These are phyloP conservation scores for Meandrusa payeni DNA, from an alignment of 2,888 invertebrate species.

Conservation along the genomic window DNA sequence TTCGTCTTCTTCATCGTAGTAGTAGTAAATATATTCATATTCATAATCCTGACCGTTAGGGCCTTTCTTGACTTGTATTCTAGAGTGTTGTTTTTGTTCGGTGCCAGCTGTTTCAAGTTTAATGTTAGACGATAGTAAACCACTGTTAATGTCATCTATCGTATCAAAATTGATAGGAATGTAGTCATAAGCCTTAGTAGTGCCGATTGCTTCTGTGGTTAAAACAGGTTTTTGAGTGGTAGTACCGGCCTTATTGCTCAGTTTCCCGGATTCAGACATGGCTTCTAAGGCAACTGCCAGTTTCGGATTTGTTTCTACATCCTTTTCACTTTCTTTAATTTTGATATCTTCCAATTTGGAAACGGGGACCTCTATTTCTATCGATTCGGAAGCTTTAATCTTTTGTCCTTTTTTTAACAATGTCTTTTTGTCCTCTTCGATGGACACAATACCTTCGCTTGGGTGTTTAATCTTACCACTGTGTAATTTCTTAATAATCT, in stretches of 20 bases:
- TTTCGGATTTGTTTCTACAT: slow-evolving; percentile 65
- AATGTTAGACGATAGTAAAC: slow-evolving; percentile 71
- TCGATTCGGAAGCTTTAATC: slow-evolving; percentile 60
- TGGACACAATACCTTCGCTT: slow-evolving; percentile 68
- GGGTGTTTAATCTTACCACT: slow-evolving; percentile 61
- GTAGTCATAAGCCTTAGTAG: slow-evolving; percentile 62
- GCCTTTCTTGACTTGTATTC: slow-evolving; percentile 92
- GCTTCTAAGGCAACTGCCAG: slow-evolving; percentile 69
- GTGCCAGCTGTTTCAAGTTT: slow-evolving; percentile 83
- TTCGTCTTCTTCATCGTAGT: slow-evolving; percentile 91
- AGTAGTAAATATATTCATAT: slow-evolving; percentile 95
- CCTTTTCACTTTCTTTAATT: slow-evolving; percentile 74
- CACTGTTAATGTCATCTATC: slow-evolving; percentile 73
- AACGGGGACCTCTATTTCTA: slow-evolving; percentile 71
- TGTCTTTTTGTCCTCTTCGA: slow-evolving; percentile 70
- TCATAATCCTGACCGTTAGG: slow-evolving; percentile 95
- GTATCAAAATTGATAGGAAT: slow-evolving; percentile 73
- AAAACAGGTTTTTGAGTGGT: slow-evolving; percentile 80
- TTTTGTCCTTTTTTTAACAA: slow-evolving; percentile 59
- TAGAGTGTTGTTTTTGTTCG: slow-evolving; percentile 85
- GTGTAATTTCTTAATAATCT: slow-evolving; percentile 60
- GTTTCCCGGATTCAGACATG: slow-evolving; percentile 72
- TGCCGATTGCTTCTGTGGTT: slow-evolving; percentile 70
- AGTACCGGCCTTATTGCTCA: slow-evolving; percentile 57
- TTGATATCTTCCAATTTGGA: slow-evolving; percentile 73